phyloP scores from a whole-genome alignment of 2,113 vertebrate species.

The Lophotis ruficrista region DNA sequence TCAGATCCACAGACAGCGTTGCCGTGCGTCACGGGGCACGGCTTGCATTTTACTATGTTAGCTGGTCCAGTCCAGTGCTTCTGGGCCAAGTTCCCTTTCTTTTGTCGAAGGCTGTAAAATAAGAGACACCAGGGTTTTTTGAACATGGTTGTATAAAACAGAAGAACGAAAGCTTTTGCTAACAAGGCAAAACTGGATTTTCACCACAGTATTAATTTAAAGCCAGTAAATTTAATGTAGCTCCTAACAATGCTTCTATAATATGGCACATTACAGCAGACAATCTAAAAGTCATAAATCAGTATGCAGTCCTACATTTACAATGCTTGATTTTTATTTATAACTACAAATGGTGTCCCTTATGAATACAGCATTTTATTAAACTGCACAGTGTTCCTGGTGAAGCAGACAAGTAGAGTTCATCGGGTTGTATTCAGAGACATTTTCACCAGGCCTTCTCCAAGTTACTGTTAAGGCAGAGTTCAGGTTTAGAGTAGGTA shows the following conservation, averaged over 20 bases:
- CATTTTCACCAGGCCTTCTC: neutral
- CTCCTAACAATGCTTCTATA: neutral
- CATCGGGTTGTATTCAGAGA: neutral
- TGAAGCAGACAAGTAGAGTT: neutral
- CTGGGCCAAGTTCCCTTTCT: conserved; percentile 77
- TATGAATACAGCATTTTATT: neutral
- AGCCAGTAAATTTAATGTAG: neutral
- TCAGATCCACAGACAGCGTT: conserved; percentile 83
- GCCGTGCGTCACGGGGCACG: conserved; percentile 74
- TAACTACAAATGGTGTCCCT: neutral
- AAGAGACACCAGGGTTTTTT: neutral
- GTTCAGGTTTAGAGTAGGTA: neutral
- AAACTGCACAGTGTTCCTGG: neutral
- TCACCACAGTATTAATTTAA: neutral
- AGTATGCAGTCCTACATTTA: neutral
- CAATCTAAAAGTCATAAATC: neutral
- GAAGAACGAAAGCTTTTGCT: neutral
- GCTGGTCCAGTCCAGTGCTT: conserved; percentile 82
- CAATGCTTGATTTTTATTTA: conserved; percentile 11
- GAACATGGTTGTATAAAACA: neutral
- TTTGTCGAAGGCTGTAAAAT: conserved; percentile 72
- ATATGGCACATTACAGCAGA: neutral
- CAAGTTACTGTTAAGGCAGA: neutral
- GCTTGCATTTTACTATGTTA: conserved; percentile 83
- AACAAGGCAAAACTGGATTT: neutral